Evolutionary conservation across 2,113 vertebrate species (phyloP), one percentile per base, ranked within the genome.

Genomic region (Salvelinus fontinalis): DNA sequence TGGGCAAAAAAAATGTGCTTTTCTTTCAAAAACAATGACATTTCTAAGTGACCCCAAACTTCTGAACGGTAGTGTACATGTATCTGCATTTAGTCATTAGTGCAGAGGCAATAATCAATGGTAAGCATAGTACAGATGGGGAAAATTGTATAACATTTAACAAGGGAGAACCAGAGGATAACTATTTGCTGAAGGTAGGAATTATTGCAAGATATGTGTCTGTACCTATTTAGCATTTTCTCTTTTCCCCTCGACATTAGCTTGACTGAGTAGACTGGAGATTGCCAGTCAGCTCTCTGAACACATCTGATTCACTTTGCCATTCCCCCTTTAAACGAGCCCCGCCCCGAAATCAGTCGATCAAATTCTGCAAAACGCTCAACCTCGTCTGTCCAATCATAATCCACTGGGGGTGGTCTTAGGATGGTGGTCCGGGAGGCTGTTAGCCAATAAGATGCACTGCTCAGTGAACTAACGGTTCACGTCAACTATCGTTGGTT

Each of bases 261-360:
- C 27, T 31, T 12, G 29, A 20, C 13, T 26, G 27, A 29, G 24
- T 6, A 67, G 65, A 9, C 1, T 14, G 7, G 29, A 16, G 3
- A 54, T 16, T 20, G n/a, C 24, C 12, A 72, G 51, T 29, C 70
- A 59, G 70, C 8, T 20, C 22, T 49, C 18, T n/a, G 22, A 29
- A 22, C 20, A 70, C 75, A 51, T 71, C 60, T 24, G 11, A 74
- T 59, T 64, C 71, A 34, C 39, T 3, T 57, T 34, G 20, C 0
- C 51, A 68, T 79, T 75, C 87, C 75, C 79, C 88, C 85, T 93
- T 93, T 91, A 93, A 74, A 78, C 14, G 14, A 81, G 81, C 86
- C 66, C 91, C 94, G 91, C 94, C 93, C 86, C 59, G 83, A 94
- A 94, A 94, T 94, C 93, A 94, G 93, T 93, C 94, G 93, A 94